Evolutionary conservation across 1,140 invertebrate genomes (phyloP).

Genomic region (Drosophila equinoxialis): DNA sequence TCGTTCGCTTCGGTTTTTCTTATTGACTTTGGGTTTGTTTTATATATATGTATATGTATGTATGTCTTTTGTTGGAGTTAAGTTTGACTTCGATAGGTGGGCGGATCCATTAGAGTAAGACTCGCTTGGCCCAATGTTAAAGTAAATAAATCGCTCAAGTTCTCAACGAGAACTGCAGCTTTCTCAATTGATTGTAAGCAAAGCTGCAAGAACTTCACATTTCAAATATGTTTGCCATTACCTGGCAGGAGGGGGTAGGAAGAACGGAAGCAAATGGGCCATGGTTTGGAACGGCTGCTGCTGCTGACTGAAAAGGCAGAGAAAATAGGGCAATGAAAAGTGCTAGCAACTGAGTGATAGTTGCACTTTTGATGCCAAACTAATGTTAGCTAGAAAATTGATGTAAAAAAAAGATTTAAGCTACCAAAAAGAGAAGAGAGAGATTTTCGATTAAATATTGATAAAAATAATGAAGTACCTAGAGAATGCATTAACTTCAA

Average conservation of each 20-base stretch:
- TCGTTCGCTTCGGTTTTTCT: constrained; percentile 31
- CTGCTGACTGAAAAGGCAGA: not conserved
- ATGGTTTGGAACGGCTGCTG: not conserved
- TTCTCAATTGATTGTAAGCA: constrained; percentile 48
- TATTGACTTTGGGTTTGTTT: constrained; percentile 72
- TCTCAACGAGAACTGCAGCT: constrained; percentile 37
- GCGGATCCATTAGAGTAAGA: constrained; percentile 1
- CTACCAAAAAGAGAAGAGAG: too few relatives aligned
- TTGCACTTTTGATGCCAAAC: constrained; percentile 5
- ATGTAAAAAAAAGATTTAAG: not conserved
- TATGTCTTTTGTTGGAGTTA: constrained; percentile 17
- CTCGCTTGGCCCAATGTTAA: constrained; percentile 51
- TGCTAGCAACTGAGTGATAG: constrained; percentile 25
- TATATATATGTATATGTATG: constrained; percentile 33
- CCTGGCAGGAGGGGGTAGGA: not conserved
- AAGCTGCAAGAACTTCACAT: constrained; percentile 43
- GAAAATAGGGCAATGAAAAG: constrained; percentile 35
- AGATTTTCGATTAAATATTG: not conserved
- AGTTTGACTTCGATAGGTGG: not conserved
- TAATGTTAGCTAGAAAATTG: not conserved
- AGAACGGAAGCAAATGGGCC: not conserved
- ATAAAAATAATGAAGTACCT: not conserved
- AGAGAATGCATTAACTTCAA: too few relatives aligned
- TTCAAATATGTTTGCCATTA: constrained; percentile 55
- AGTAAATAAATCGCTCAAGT: constrained; percentile 75